Evolutionary conservation across 2,113 vertebrate species (phyloP).

Genomic region (Siniperca chuatsi): DNA sequence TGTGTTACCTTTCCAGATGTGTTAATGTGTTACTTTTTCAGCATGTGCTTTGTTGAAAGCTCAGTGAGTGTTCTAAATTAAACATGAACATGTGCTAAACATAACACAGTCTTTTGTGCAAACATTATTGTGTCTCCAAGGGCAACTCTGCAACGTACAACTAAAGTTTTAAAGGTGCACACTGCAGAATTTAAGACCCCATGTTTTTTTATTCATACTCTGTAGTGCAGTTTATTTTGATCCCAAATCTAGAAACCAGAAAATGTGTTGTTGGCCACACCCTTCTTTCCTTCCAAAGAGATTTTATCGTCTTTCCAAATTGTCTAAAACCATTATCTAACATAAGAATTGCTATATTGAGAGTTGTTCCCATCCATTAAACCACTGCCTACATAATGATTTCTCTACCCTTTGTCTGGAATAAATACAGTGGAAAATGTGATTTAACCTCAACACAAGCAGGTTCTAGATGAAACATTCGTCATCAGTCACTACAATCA

Average conservation of each 20-base stretch:
- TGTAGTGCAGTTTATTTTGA: not conserved
- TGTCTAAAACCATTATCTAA: slow-evolving; percentile 5
- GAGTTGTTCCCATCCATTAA: slow-evolving; percentile 37
- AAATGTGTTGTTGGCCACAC: slow-evolving; percentile 4
- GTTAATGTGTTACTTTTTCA: not conserved
- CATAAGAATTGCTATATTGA: slow-evolving; percentile 21
- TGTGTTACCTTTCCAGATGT: not conserved
- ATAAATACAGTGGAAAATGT: slow-evolving; percentile 28
- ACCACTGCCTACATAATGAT: slow-evolving; percentile 36
- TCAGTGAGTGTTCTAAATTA: slow-evolving; percentile 14
- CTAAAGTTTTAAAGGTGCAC: slow-evolving; percentile 5
- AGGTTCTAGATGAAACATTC: slow-evolving; percentile 38
- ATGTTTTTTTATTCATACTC: not conserved
- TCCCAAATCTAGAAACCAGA: not conserved
- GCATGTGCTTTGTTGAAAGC: slow-evolving; percentile 1
- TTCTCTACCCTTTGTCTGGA: slow-evolving; percentile 30
- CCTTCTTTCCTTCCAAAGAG: slow-evolving; percentile 22
- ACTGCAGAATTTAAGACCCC: not conserved
- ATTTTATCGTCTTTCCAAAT: slow-evolving; percentile 21
- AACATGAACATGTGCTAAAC: slow-evolving; percentile 21
- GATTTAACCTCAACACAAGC: slow-evolving; percentile 35
- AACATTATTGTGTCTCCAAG: slow-evolving; percentile 1
- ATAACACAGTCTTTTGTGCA: not conserved
- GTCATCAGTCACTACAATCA: slow-evolving; percentile 45
- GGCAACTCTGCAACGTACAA: not conserved